These are phyloP conservation scores for Tarsius wallacei DNA, from an alignment of 2,797 vertebrate species.

Conservation along the genomic window DNA sequence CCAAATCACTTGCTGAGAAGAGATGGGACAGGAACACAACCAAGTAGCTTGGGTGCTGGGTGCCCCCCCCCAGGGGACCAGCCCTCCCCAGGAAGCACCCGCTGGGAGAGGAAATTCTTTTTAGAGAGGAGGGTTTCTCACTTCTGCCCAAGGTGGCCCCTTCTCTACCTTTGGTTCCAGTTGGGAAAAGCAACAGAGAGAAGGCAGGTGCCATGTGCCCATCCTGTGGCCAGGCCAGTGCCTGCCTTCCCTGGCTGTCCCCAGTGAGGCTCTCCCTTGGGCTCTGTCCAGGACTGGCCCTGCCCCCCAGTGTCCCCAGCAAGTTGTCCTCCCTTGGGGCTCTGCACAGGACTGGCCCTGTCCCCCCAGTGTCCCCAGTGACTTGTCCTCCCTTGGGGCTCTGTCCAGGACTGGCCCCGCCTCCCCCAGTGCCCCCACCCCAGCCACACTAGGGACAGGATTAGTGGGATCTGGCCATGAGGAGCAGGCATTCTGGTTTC, in stretches of 20 bases:
- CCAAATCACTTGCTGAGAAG: background rate
- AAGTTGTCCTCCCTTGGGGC: no score
- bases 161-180: background rate
- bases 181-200: background rate
- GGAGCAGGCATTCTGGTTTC: constrained; percentile 14
- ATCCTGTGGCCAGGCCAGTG: no score
- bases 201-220: background rate
- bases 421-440: background rate
- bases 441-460: background rate
- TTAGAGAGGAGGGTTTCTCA: background rate
- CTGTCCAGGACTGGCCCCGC: background rate
- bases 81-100: background rate
- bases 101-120: background rate
- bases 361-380: no score
- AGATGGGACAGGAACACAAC: background rate
- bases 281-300: no score
- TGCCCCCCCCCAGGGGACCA: background rate
- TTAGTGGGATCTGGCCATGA: background rate
- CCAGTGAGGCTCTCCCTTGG: background rate
- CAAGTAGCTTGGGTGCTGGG: background rate
- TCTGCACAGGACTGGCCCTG: no score
- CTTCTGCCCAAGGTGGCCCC: background rate
- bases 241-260: no score
- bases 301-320: no score
- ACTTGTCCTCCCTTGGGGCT: no score